Evolutionary conservation across 2,113 vertebrate genomes (phyloP), one percentile per base, ranked within the genome.

Genomic region (Protomyctophum bolini): DNA sequence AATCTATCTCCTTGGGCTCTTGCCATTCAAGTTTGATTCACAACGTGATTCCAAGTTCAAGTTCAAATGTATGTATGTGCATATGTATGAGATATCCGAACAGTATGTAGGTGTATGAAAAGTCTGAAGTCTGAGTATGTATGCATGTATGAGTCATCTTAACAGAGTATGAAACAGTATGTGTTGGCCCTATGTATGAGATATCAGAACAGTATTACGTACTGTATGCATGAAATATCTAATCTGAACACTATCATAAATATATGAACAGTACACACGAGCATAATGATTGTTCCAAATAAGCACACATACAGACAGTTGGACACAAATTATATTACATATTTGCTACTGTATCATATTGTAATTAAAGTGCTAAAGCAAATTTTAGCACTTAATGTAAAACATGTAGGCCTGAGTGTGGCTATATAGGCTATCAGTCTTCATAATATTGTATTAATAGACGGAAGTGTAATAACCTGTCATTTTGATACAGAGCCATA

Each of bases 1-100:
- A 28, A 10, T 29, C 21, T 10, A 21, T 21, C 21, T 21, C 21
- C 21, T 21, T 21, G 21, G 28, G 29, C 15, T 9, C 58, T 28
- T 54, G n/a, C n/a, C 1, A 2, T 54, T 11, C 11, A 11, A 12
- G 52, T n/a, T 12, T 54, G 52, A 12, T n/a, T 54, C 52, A 54
- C 52, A 54, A 11, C 21, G n/a, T 54, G n/a, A n/a, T 7, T 54
- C 6, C n/a, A 4, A 6, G 55, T 60, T 6, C 6, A 28, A 52
- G 57, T 0, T 12, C 51, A 54, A 10, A n/a, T 12, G n/a, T 29
- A 59, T 10, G 11, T 7, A 21, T 71, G 52, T 66, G 74, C 66
- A 47, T 72, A 63, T 62, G 51, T 69, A 72, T 8, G 72, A 60
- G 33, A 14, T 64, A 49, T 65, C n/a, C 58, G 46, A 52, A 66